Percentiles rank a stretch among this genome's conserved stretches.
phyloP scores from a whole-genome alignment of 2,113 vertebrate species.

The Labeo catla region DNA sequence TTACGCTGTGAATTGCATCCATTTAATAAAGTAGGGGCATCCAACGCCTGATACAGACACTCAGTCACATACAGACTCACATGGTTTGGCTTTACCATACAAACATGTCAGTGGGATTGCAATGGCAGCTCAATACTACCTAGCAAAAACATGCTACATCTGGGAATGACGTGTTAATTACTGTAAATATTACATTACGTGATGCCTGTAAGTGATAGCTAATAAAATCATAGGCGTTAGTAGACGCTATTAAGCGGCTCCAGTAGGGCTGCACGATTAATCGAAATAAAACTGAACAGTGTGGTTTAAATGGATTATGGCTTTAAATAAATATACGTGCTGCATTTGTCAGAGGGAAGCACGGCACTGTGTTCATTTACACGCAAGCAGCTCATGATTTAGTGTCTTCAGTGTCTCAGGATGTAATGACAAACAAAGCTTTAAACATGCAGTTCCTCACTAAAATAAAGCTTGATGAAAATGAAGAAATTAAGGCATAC shows the following conservation, averaged over 20 bases:
- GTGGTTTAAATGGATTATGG: neutral
- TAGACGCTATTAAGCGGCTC: neutral
- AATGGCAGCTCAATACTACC: neutral
- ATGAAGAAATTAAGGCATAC: neutral
- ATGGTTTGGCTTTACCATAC: neutral
- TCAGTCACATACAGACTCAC: conserved; percentile 19
- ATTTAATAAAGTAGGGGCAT: conserved; percentile 41
- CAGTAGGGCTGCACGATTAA: neutral
- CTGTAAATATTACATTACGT: conserved; percentile 13
- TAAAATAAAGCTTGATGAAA: neutral
- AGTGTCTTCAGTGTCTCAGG: neutral
- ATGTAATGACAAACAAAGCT: neutral
- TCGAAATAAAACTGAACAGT: neutral
- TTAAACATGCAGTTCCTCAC: neutral
- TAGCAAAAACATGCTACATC: neutral
- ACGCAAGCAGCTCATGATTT: neutral
- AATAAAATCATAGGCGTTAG: neutral
- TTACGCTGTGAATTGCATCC: conserved; percentile 40
- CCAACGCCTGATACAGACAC: conserved; percentile 25
- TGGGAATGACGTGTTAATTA: neutral
- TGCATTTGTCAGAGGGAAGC: neutral
- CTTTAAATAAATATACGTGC: neutral
- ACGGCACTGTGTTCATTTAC: neutral
- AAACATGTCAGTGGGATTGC: neutral
- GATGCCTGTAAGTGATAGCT: neutral